These are phyloP conservation scores for Serinus canaria DNA, from an alignment of 2,113 vertebrate species.

Conservation along the genomic window DNA sequence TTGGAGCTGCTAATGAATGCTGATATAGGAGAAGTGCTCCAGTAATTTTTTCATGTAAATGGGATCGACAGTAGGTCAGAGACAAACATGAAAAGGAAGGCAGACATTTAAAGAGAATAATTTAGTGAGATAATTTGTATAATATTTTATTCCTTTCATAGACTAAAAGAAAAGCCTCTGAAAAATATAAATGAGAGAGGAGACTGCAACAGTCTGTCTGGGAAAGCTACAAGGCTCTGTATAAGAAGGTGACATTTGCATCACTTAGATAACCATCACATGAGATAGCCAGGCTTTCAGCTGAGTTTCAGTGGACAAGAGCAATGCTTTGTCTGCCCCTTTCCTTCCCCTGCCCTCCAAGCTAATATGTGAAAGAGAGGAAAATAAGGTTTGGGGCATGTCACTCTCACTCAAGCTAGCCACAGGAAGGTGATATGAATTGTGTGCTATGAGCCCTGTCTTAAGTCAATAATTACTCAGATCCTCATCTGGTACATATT, in stretches of 20 bases:
- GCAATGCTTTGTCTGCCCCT: not conserved
- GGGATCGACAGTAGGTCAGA: conserved; percentile 35
- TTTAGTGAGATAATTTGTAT: conserved; percentile 54
- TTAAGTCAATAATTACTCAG: not conserved
- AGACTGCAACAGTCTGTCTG: not conserved
- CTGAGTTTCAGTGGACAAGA: not conserved
- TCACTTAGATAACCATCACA: not conserved
- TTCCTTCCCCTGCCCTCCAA: not conserved
- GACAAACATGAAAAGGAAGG: conserved; percentile 48
- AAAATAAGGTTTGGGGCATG: not conserved
- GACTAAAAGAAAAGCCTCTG: conserved; percentile 10
- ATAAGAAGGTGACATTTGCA: not conserved
- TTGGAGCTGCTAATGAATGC: conserved; percentile 54
- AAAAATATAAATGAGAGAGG: conserved; percentile 15
- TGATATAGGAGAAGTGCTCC: conserved; percentile 25
- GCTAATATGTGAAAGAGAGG: not conserved
- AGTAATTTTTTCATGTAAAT: conserved; percentile 50
- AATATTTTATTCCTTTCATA: conserved; percentile 42
- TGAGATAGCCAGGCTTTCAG: not conserved
- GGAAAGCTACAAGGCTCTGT: not conserved
- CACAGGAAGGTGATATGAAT: not conserved
- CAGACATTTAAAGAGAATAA: conserved; percentile 43
- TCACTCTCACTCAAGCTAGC: not conserved
- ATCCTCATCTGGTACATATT: not conserved
- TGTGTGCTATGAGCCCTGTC: not conserved